Conservation (phyloP, 2,113 vertebrate genomes). For the Nettapus auritus region DNA sequence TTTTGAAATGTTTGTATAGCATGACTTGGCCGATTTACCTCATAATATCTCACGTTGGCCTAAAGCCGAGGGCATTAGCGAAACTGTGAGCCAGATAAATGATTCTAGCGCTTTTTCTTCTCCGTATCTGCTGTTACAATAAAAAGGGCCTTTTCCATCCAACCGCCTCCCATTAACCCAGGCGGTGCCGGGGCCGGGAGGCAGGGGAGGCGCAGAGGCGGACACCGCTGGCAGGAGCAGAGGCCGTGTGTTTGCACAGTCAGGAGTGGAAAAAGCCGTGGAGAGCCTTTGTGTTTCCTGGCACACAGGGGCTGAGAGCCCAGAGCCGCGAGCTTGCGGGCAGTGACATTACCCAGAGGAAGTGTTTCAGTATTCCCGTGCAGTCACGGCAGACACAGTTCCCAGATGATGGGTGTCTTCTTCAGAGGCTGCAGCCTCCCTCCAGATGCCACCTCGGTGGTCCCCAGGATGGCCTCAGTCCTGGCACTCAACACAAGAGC, state of each 20-base stretch:
- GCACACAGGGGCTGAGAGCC: not conserved
- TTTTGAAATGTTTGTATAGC: constrained; percentile 62
- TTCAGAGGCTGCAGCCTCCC: not conserved
- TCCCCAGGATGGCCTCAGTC: not conserved
- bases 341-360: rapidly evolving
- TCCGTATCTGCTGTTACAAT: constrained; percentile 42
- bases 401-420: not conserved
- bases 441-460: not conserved
- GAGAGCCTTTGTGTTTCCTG: not conserved
- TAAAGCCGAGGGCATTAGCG: constrained; percentile 58
- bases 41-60: constrained; percentile 62
- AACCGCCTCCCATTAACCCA: constrained; percentile 11
- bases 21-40: constrained; percentile 66
- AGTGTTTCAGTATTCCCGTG: not conserved
- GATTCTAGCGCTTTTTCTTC: constrained; percentile 39
- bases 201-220: not conserved
- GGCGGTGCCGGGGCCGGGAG: rapidly evolving
- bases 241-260: not conserved
- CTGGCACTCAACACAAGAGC: rapidly evolving
- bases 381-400: rapidly evolving
- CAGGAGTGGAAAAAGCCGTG: not conserved
- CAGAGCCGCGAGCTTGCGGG: rapidly evolving
- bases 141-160: not conserved
- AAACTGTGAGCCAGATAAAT: constrained; percentile 62
- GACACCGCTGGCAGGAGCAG: not conserved